phyloP scores from a whole-genome alignment of 2,888 invertebrate species.

The Caenorhabditis doughertyi region DNA sequence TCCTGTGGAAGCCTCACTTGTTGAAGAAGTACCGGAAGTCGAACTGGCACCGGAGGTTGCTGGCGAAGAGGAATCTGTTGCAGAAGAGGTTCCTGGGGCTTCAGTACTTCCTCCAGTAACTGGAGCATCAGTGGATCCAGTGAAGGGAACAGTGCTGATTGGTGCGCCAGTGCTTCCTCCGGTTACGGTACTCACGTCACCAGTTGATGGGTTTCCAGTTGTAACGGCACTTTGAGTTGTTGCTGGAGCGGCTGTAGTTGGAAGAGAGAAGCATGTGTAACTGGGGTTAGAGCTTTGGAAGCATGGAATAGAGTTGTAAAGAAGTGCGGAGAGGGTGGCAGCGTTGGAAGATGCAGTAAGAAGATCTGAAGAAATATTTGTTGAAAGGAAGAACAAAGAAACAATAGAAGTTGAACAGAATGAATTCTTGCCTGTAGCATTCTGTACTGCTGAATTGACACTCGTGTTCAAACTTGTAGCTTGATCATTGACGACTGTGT shows the following conservation, averaged over 20 bases:
- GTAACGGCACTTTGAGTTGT: conserved; percentile 10
- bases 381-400: no score
- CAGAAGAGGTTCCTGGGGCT: neutral
- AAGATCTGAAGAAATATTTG: conserved; percentile 42
- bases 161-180: conserved; percentile 14
- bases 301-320: conserved; percentile 44
- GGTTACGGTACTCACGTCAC: conserved; percentile 17
- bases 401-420: no score
- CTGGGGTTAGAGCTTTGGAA: conserved; percentile 27
- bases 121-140: conserved; percentile 13
- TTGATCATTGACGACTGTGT: neutral
- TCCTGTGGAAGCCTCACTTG: neutral
- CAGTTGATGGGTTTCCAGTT: conserved; percentile 17
- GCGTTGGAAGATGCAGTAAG: conserved; percentile 16
- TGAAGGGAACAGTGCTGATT: conserved; percentile 17
- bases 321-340: conserved; percentile 14
- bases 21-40: neutral
- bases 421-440: conserved; percentile 20
- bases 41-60: neutral
- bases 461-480: conserved; percentile 12
- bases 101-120: neutral
- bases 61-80: neutral
- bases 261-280: conserved; percentile 38
- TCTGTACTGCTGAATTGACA: conserved; percentile 2
- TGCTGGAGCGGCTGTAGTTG: conserved; percentile 41